A percentile compares a stretch with the other conserved stretches of the same genome.
Conservation (phyloP, 2,113 vertebrate species). For the Nematolebias whitei region DNA sequence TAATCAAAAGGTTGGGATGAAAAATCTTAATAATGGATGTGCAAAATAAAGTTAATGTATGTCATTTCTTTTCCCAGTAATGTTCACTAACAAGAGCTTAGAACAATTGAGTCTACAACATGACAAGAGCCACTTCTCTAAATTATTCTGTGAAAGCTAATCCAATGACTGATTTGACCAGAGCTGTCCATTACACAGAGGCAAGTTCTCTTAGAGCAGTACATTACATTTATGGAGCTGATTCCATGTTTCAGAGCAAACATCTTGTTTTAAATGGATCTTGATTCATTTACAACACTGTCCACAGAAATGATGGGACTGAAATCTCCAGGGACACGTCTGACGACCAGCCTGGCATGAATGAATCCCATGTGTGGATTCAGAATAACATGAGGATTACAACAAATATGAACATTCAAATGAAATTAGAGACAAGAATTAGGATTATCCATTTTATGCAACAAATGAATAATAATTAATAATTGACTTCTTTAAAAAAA, state of each 20-base stretch:
- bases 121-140: conserved; percentile 9
- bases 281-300: no score
- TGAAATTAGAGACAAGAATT: no score
- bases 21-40: conserved; percentile 12
- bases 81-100: neutral
- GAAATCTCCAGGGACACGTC: conserved; percentile 10
- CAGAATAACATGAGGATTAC: no score
- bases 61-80: neutral
- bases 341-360: no score
- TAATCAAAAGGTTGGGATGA: neutral
- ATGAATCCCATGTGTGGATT: no score
- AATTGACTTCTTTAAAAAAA: no score
- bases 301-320: no score
- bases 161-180: conserved; percentile 6
- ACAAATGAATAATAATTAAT: no score
- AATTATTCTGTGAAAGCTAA: neutral
- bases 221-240: conserved; percentile 19
- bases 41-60: conserved; percentile 7
- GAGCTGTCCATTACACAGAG: neutral
- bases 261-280: neutral
- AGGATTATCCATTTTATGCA: no score
- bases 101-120: conserved; percentile 1
- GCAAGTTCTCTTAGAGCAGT: neutral
- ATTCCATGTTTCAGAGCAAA: conserved; percentile 41
- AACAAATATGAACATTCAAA: no score